A percentile compares a stretch with the other conserved stretches of the same genome.
phyloP scores from a whole-genome alignment of 2,113 vertebrate species.

The human region GRCh38 chr7:20269001-20269500 shows the following conservation, averaged over 20 bases:
- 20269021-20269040: neutral
- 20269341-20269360: neutral
- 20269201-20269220: neutral
- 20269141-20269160: neutral
- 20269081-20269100: neutral
- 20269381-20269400: neutral
- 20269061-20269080: neutral
- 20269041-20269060: neutral
- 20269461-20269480: constrained; percentile 10
- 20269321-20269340: neutral
- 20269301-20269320: neutral
- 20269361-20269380: neutral
- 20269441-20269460: neutral
- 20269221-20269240: neutral
- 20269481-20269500: neutral
- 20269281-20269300: neutral
- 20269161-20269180: neutral
- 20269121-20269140: neutral
- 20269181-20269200: neutral
- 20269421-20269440: neutral
- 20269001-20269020: neutral
- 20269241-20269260: neutral
- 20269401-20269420: neutral
- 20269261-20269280: neutral
- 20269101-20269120: neutral